Base-by-base conservation (phyloP, 2,113 vertebrate genomes). In the Podarcis muralis region DNA sequence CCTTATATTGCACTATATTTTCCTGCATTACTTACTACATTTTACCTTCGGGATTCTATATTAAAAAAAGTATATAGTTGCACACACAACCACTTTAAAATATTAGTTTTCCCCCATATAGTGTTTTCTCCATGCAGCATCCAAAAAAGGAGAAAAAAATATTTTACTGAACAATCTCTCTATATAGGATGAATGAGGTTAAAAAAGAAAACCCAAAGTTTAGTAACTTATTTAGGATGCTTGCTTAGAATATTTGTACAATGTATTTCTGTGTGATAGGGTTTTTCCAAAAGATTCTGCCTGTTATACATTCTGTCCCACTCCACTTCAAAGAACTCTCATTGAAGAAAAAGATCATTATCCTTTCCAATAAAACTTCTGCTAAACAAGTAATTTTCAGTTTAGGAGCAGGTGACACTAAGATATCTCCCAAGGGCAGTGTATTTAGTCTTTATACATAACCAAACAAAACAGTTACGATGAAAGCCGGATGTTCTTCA, bases 291-390 rank as follows among this genome's bases (percentile, higher is more conserved):
- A 93, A 79, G 62, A 25, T 95, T 93, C 92, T 85, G 90, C 93
- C 96, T 96, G 95, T 96, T 97, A 97, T 96, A 97, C 90, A 94
- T 92, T 92, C 91, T 95, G 96, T 97, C 97, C 96, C 94, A 59
- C 89, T 93, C 80, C 68, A 96, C 93, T 97, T 97, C 93, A 97
- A 98, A 97, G 95, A 92, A 89, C 87, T 91, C 90, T 93, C 85
- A 72, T 93, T 87, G 88, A 30, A 27, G 16, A 85, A 86, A 71
- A 88, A 86, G 93, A 95, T 90, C 94, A 90, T 95, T 87, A 91
- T n/a, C 94, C 94, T 95, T 95, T 89, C 91, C 94, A 95, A 96
- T 48, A 87, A 92, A 95, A 96, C 72, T 93, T 96, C 95, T 93
- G 95, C 90, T 91, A 85, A 95, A 95, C 87, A 97, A 96, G 97